Percentiles rank a stretch among this genome's conserved stretches.
Conservation (phyloP, 2,113 vertebrate species). For the rabbit (Oryctolagus cuniculus) region mOryCun1.1 NC_091436.1:48322001-48322500, state of each 20-base stretch:
- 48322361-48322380: conserved; percentile 69
- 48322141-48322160: neutral
- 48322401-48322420: conserved; percentile 71
- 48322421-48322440: conserved; percentile 68
- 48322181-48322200: neutral
- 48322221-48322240: neutral
- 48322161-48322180: neutral
- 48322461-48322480: conserved; percentile 73
- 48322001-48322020: neutral
- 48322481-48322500: conserved; percentile 52
- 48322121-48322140: neutral
- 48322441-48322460: conserved; percentile 80
- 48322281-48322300: conserved; percentile 47
- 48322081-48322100: neutral
- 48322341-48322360: conserved; percentile 71
- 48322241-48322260: neutral
- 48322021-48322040: conserved; percentile 30
- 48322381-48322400: conserved; percentile 77
- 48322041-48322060: neutral
- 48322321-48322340: conserved; percentile 74
- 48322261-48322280: conserved; percentile 59
- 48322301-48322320: conserved; percentile 12
- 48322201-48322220: neutral
- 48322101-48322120: conserved; percentile 2
- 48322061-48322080: neutral